Conservation (phyloP, 1,140 invertebrate genomes). For the Cardiocondyla obscurior region DNA sequence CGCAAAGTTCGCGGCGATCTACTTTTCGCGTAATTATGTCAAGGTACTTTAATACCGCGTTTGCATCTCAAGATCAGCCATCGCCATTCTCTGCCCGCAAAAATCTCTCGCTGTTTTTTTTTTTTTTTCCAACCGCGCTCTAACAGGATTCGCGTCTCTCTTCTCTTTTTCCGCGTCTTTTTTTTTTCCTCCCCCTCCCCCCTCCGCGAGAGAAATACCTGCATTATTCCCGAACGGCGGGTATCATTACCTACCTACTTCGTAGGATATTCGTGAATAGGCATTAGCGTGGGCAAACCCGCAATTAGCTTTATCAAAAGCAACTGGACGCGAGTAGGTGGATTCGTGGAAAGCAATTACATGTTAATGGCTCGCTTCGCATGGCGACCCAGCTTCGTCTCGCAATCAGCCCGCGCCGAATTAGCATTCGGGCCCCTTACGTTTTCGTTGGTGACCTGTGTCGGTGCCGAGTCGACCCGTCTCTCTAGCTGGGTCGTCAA, state of each 20-base stretch:
- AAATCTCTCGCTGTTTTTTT: conserved; percentile 6
- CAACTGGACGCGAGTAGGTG: conserved; percentile 81
- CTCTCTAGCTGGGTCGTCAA: conserved; percentile 29
- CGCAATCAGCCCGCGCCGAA: conserved; percentile 70
- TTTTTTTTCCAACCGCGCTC: neutral
- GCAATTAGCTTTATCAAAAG: conserved; percentile 83
- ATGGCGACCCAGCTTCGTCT: conserved; percentile 77
- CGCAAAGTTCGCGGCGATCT: neutral
- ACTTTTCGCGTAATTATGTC: neutral
- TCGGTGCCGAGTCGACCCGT: conserved; percentile 26
- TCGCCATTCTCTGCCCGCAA: neutral
- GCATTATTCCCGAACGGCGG: conserved; percentile 67
- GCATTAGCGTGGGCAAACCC: conserved; percentile 80
- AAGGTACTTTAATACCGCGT: neutral
- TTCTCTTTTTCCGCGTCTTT: neutral
- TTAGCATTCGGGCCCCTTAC: conserved; percentile 77
- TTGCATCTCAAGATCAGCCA: neutral
- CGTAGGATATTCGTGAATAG: conserved; percentile 76
- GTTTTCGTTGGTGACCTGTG: conserved; percentile 52
- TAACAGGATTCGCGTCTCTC: conserved; percentile 45
- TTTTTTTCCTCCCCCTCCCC: conserved; percentile 23
- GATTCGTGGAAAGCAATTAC: conserved; percentile 82
- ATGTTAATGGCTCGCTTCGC: conserved; percentile 81
- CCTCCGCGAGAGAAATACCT: conserved; percentile 66
- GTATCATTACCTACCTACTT: conserved; percentile 77